phyloP scores from a whole-genome alignment of 37 sponge, comb jelly and placozoan genomes.

The Eunapius fragilis region DNA sequence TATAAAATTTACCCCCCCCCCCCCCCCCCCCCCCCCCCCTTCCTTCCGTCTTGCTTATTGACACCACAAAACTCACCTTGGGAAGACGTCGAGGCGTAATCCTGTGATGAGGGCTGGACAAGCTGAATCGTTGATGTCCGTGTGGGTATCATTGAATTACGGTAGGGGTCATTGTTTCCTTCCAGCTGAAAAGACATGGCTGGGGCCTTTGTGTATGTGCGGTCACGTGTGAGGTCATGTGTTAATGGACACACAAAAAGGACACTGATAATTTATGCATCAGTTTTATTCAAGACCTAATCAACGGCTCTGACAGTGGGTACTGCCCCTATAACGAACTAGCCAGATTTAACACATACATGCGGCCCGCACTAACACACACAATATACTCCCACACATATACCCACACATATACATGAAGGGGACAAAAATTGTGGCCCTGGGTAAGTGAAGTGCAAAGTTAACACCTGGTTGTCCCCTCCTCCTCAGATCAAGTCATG shows the following conservation, averaged over 20 bases:
- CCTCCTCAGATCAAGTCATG: no score
- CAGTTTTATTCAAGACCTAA: background rate
- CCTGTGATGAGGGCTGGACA: background rate
- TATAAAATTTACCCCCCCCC: background rate
- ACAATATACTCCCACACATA: background rate
- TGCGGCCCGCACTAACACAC: no score
- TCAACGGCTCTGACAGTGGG: background rate
- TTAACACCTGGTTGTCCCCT: no score
- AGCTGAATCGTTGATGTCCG: background rate
- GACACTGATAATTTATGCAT: background rate
- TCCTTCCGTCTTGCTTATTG: no score
- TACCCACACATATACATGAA: no score
- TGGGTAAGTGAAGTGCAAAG: no score
- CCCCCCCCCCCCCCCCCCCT: no score
- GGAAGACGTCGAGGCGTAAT: background rate
- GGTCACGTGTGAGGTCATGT: background rate
- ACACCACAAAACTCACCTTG: background rate
- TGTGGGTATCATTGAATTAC: background rate
- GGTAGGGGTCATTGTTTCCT: background rate
- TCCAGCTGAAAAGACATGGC: background rate
- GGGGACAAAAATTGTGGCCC: no score
- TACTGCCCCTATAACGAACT: background rate
- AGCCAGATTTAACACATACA: background rate
- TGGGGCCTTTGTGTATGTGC: background rate
- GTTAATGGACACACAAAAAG: background rate